These are phyloP conservation scores for Mystacornis crossleyi DNA, from an alignment of 2,113 vertebrate genomes.

Conservation along the genomic window DNA sequence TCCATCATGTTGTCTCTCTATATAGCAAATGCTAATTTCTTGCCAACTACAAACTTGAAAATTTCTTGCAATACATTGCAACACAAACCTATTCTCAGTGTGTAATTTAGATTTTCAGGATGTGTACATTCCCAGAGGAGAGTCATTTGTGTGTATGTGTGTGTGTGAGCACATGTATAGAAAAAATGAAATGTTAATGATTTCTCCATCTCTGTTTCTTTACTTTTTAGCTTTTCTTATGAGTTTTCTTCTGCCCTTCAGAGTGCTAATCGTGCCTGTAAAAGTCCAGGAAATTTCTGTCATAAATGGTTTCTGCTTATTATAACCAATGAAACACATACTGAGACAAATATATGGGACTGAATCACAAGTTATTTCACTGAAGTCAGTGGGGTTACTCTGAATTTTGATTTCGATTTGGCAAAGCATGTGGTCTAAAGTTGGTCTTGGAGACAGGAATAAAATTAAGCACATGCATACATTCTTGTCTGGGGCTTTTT, in stretches of 20 bases:
- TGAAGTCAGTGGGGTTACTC: conserved; percentile 53
- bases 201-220: conserved; percentile 43
- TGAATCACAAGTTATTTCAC: conserved; percentile 42
- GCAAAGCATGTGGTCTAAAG: conserved; percentile 53
- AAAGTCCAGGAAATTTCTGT: conserved; percentile 56
- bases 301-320: conserved; percentile 60
- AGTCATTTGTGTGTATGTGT: conserved; percentile 18
- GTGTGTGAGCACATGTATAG: background rate
- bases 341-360: conserved; percentile 51
- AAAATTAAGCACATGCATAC: conserved; percentile 35
- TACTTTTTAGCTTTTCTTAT: conserved; percentile 49
- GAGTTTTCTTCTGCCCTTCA: conserved; percentile 50
- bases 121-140: conserved; percentile 24
- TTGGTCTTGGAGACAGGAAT: conserved; percentile 20
- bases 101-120: conserved; percentile 43
- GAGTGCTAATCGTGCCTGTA: conserved; percentile 44
- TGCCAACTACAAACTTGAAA: conserved; percentile 53
- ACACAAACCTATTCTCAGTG: conserved; percentile 51
- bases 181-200: conserved; percentile 66
- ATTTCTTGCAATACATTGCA: conserved; percentile 47
- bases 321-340: conserved; percentile 58
- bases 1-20: conserved; percentile 49
- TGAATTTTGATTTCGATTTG: conserved; percentile 45
- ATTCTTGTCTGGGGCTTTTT: conserved; percentile 34
- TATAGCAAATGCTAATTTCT: conserved; percentile 64